Percentiles rank a stretch among this genome's conserved stretches.
These are phyloP conservation scores for Pseudomugil tenellus DNA, from an alignment of 2,797 vertebrate species.

Conservation along the genomic window DNA sequence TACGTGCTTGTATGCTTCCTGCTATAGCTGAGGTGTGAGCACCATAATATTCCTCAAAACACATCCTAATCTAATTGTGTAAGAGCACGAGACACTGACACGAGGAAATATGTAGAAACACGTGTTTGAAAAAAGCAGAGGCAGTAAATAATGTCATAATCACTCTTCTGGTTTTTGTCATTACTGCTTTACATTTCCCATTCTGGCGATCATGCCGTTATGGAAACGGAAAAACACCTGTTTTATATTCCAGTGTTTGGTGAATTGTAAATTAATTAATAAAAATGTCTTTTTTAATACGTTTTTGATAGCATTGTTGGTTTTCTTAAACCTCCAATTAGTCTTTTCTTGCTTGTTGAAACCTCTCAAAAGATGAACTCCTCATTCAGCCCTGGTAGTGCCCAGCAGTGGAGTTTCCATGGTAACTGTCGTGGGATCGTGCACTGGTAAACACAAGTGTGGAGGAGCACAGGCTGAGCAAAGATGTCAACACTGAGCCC, in stretches of 20 bases:
- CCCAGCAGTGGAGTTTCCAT: slow-evolving; percentile 70
- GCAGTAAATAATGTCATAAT: slow-evolving; percentile 17
- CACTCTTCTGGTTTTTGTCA: slow-evolving; percentile 25
- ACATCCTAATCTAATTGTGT: slow-evolving; percentile 15
- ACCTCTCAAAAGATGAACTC: slow-evolving; percentile 44
- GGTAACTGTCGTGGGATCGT: slow-evolving; percentile 70
- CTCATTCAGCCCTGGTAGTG: slow-evolving; percentile 37
- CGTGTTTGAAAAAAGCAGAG: slow-evolving; percentile 16
- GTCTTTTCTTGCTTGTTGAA: slow-evolving; percentile 37
- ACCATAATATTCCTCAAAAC: slow-evolving; percentile 9
- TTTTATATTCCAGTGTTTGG: slow-evolving; percentile 62
- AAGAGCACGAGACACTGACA: slow-evolving; percentile 35
- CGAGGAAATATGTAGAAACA: slow-evolving; percentile 19
- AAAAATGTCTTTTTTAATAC: slow-evolving; percentile 70
- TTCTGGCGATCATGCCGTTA: slow-evolving; percentile 30
- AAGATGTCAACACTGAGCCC: slow-evolving; percentile 29
- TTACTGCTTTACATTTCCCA: slow-evolving; percentile 14
- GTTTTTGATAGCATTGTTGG: slow-evolving; percentile 13
- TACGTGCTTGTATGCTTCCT: slow-evolving; percentile 86
- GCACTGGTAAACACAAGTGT: slow-evolving; percentile 60
- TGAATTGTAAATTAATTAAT: slow-evolving; percentile 51
- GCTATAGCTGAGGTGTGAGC: slow-evolving; percentile 87
- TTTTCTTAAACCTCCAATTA: slow-evolving; percentile 4
- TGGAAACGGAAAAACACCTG: slow-evolving; percentile 25
- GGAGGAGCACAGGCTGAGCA: slow-evolving; percentile 43